phyloP scores from a whole-genome alignment of 2,113 vertebrate species.

The Ceyx cyanopectus region DNA sequence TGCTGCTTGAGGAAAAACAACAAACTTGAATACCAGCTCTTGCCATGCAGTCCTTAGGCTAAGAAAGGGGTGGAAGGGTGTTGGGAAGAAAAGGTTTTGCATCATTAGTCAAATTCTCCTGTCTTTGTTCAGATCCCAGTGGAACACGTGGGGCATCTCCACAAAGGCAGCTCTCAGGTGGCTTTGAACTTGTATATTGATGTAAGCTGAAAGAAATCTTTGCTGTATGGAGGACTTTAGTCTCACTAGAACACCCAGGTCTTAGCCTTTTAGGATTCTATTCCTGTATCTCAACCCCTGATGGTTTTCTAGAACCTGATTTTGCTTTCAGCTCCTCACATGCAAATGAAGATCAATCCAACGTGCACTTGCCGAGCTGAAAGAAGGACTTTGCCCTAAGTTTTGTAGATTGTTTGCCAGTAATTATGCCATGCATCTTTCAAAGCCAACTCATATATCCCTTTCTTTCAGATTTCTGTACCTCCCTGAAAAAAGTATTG shows the following conservation, averaged over 20 bases:
- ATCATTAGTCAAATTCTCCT: not conserved
- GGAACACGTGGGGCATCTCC: not conserved
- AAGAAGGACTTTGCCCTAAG: not conserved
- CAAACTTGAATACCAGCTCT: not conserved
- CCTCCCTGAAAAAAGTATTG: slow-evolving; percentile 84
- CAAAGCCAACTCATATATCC: not conserved
- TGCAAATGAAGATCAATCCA: not conserved
- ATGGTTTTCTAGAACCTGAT: not conserved
- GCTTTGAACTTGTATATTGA: not conserved
- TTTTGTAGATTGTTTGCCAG: not conserved
- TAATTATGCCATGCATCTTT: not conserved
- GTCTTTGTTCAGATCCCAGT: not conserved
- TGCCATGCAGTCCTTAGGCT: not conserved
- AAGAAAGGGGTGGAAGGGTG: not conserved
- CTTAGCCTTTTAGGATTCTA: not conserved
- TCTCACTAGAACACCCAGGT: not conserved
- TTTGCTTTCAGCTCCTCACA: not conserved
- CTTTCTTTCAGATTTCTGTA: slow-evolving; percentile 81
- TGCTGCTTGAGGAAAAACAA: not conserved
- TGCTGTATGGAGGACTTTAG: not conserved
- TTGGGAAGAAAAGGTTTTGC: not conserved
- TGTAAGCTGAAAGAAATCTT: not conserved
- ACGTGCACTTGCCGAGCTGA: not conserved
- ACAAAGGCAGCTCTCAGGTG: not conserved
- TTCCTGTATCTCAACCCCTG: not conserved